phyloP scores from a whole-genome alignment of 37 sponge, comb jelly and placozoan genomes.

The Crambe crambe region DNA sequence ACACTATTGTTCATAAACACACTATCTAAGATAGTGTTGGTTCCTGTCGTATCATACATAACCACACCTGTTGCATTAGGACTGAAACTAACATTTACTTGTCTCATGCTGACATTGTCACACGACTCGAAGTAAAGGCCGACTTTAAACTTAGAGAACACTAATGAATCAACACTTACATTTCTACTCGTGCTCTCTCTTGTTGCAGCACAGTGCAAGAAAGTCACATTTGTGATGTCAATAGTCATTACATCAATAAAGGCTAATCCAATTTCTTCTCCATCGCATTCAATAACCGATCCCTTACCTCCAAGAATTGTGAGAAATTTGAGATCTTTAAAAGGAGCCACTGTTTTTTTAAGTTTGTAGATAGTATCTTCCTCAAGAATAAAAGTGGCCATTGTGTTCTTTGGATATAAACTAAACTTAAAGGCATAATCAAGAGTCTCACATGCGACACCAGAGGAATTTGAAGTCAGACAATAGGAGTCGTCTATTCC shows the following conservation, averaged over 20 bases:
- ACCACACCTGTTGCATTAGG: slow-evolving; percentile 36
- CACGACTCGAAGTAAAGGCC: slow-evolving; percentile 42
- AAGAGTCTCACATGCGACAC: not conserved
- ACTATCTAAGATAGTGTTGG: not conserved
- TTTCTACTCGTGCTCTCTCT: slow-evolving; percentile 26
- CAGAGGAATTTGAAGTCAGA: not conserved
- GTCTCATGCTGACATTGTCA: slow-evolving; percentile 5
- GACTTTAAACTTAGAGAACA: not conserved
- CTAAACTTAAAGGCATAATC: slow-evolving; percentile 4
- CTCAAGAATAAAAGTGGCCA: not conserved
- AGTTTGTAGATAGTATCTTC: slow-evolving; percentile 5
- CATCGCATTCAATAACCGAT: not conserved
- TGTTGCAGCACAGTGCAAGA: slow-evolving; percentile 15
- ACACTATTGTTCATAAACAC: slow-evolving; percentile 10
- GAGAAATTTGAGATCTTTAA: not conserved
- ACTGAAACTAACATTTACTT: slow-evolving; percentile 23
- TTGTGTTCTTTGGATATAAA: not conserved
- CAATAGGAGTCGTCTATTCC: not conserved
- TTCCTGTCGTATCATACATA: slow-evolving; percentile 36
- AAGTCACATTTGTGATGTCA: not conserved
- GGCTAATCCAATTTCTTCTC: slow-evolving; percentile 24
- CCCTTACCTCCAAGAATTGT: slow-evolving; percentile 21
- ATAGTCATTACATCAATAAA: slow-evolving; percentile 20
- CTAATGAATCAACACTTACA: not conserved
- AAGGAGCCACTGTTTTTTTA: not conserved